Conservation (phyloP, 2,113 vertebrate genomes). For the Rynchops niger region DNA sequence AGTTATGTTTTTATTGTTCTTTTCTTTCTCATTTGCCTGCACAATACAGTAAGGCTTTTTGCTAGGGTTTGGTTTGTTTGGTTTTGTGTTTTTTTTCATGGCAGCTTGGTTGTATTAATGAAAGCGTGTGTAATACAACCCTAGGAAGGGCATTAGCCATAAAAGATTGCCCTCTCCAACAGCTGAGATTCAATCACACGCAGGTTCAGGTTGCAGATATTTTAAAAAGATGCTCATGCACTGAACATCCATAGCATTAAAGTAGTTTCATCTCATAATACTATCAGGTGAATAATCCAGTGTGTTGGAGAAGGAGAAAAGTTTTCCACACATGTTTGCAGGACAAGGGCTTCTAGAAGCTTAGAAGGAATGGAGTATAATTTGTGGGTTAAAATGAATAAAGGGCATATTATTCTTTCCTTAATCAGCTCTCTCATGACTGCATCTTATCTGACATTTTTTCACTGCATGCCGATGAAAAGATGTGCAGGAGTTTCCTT, state of each 20-base stretch:
- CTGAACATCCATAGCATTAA: neutral
- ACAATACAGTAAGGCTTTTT: neutral
- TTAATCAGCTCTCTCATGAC: neutral
- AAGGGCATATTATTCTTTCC: neutral
- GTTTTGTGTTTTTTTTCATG: neutral
- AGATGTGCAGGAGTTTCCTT: neutral
- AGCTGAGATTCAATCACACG: neutral
- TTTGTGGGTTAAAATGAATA: neutral
- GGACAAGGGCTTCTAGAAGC: neutral
- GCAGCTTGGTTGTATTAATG: neutral
- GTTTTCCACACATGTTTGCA: neutral
- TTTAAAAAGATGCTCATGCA: neutral
- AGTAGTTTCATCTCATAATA: neutral
- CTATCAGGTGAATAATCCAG: neutral
- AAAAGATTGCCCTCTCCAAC: neutral
- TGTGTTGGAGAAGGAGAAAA: neutral
- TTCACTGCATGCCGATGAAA: neutral
- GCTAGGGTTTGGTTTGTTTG: neutral
- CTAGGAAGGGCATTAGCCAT: neutral
- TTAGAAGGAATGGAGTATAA: neutral
- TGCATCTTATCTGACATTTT: neutral
- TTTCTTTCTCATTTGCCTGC: neutral
- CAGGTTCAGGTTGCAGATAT: neutral
- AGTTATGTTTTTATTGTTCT: neutral
- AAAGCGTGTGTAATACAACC: neutral